A percentile compares a stretch with the other conserved stretches of the same genome.
phyloP scores from a whole-genome alignment of 2,888 invertebrate species.

The Neuroscelio doddi region DNA sequence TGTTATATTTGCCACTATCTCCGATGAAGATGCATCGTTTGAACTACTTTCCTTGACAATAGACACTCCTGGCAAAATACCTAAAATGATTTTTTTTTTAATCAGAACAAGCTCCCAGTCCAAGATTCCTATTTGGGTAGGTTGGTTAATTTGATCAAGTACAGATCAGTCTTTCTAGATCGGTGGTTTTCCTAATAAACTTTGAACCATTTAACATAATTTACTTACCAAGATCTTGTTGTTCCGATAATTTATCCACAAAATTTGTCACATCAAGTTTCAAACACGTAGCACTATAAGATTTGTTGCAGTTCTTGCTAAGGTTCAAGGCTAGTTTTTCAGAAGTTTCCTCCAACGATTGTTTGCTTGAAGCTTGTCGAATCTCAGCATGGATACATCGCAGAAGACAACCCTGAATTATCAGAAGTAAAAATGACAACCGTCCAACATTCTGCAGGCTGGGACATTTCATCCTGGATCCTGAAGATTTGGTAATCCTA shows the following conservation, averaged over 20 bases:
- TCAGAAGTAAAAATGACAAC: slow-evolving; percentile 11
- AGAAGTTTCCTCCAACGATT: slow-evolving; percentile 60
- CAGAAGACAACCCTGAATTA: slow-evolving; percentile 8
- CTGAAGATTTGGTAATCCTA: neutral
- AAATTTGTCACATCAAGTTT: slow-evolving; percentile 85
- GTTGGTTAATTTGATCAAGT: too few relatives aligned
- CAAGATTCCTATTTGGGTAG: too few relatives aligned
- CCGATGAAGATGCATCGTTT: slow-evolving; percentile 75
- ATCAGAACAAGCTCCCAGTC: too few relatives aligned
- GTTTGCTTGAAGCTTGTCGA: slow-evolving; percentile 56
- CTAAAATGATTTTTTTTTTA: slow-evolving; percentile 26
- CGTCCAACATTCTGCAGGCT: slow-evolving; percentile 12
- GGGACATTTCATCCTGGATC: neutral
- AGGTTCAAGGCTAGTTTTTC: slow-evolving; percentile 55
- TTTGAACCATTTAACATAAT: too few relatives aligned
- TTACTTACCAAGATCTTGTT: slow-evolving; percentile 77
- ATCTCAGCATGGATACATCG: slow-evolving; percentile 57
- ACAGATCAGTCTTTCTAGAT: too few relatives aligned
- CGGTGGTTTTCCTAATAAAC: too few relatives aligned
- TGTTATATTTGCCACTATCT: slow-evolving; percentile 83
- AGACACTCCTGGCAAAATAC: slow-evolving; percentile 82
- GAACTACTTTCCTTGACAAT: slow-evolving; percentile 79
- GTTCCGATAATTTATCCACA: slow-evolving; percentile 82
- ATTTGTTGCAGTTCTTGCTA: slow-evolving; percentile 74
- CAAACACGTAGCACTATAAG: slow-evolving; percentile 82